Percentiles rank a stretch among this genome's conserved stretches.
Conservation (phyloP, 2,888 invertebrate species). For the Drosophila nr. perissopoda region DNA sequence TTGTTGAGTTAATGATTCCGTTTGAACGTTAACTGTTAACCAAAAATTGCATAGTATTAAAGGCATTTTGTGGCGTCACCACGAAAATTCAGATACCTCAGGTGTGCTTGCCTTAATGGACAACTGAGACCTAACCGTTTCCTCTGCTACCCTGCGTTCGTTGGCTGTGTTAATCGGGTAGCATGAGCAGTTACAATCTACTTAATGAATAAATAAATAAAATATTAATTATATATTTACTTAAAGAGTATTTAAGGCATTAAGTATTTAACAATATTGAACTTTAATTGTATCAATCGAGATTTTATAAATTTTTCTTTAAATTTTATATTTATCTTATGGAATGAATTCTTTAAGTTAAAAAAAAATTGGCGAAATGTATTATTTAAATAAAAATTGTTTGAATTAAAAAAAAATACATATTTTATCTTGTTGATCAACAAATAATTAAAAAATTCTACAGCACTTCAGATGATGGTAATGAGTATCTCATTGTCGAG, state of each 20-base stretch:
- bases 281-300: neutral
- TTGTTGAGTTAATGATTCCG: slow-evolving; percentile 58
- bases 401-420: neutral
- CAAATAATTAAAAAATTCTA: neutral
- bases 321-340: neutral
- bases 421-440: neutral
- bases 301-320: neutral
- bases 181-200: too few species aligned
- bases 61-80: slow-evolving; percentile 16
- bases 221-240: neutral
- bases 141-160: neutral
- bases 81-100: slow-evolving; percentile 8
- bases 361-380: neutral
- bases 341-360: neutral
- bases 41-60: slow-evolving; percentile 16
- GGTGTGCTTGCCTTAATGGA: neutral
- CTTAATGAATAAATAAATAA: neutral
- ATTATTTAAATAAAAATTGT: neutral
- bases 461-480: neutral
- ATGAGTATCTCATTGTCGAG: neutral
- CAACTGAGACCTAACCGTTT: slow-evolving; percentile 1
- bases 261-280: neutral
- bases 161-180: neutral
- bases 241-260: neutral
- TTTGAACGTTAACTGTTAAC: slow-evolving; percentile 44